Conservation (phyloP, 2,888 invertebrate species). For the Xanthorhoe spadicearia region DNA sequence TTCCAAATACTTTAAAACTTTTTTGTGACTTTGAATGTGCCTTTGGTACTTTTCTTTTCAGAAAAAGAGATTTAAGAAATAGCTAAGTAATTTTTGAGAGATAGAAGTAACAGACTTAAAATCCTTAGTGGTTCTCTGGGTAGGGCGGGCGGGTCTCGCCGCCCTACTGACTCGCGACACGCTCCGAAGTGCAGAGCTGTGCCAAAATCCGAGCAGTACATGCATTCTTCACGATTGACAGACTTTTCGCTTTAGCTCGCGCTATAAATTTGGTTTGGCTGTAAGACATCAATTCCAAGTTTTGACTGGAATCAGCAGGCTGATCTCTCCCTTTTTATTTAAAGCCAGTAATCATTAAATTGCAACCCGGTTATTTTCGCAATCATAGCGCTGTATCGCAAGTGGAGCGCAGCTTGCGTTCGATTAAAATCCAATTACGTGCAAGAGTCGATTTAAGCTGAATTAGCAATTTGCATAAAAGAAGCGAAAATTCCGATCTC, state of each 20-base stretch:
- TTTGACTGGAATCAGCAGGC: conserved; percentile 13
- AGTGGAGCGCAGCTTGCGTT: conserved; percentile 40
- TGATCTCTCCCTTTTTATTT: conserved; percentile 15
- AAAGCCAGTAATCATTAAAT: conserved; percentile 29
- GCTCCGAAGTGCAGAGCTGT: conserved; percentile 56
- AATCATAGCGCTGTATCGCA: conserved; percentile 34
- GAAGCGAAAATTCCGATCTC: conserved; percentile 42
- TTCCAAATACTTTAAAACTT: neutral
- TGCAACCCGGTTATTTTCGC: conserved; percentile 35
- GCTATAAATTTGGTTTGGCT: conserved; percentile 35
- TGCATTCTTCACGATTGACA: conserved; percentile 64
- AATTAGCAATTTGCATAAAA: conserved; percentile 48
- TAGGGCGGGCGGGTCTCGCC: conserved; percentile 30
- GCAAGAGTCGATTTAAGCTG: conserved; percentile 47
- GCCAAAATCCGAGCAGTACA: conserved; percentile 55
- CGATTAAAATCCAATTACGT: conserved; percentile 48
- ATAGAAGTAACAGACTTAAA: neutral
- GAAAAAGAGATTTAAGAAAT: neutral
- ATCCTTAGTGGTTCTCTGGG: conserved; percentile 27
- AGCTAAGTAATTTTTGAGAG: neutral
- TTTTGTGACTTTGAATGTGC: neutral
- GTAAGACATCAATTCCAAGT: conserved; percentile 22
- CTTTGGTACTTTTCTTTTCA: neutral
- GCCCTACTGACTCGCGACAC: conserved; percentile 47
- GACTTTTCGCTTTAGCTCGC: conserved; percentile 48